Evolutionary conservation across 92 coral and sea anemone species (phyloP), one percentile per base, ranked within the genome.

Genomic region (Zoanthus sansibaricus): DNA sequence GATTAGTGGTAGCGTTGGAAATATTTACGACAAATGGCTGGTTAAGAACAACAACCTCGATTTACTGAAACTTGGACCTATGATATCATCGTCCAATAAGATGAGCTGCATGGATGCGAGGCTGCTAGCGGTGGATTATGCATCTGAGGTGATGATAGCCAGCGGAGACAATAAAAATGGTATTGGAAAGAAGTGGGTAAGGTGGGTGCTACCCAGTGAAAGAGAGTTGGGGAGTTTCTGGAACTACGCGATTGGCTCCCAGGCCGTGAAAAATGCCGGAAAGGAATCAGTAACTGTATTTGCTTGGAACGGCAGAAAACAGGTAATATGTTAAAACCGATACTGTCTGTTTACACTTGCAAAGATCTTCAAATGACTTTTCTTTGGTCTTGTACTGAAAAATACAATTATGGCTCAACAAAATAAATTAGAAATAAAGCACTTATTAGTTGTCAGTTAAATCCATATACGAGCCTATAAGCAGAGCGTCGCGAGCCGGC

Each of bases 1-100:
- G 88, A 70, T 95, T 33, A 90, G 95, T 68, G 98, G 98, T 4
- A 82, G 87, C 49, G 93, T 87, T 33, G 93, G 95, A 4, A 89
- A 93, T 48, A 89, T 94, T 49, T 91, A 91, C 83, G 52, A 83
- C 71, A 62, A 80, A 32, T 95, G 98, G 98, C 88, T 95, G 74
- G 87, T 95, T 20, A 14, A 9, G 84, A 77, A 20, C 44, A 74
- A 14, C 62, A 61, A 49, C 84, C 88, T 48, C 84, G 71, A 64
- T 72, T 82, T 45, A 68, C 64, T 52, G 55, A 77, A 64, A 25
- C 82, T 62, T 8, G 82, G 82, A 31, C 82, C 82, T 5, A 54
- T 51, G 82, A 76, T 78, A 83, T 66, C 58, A 72, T 83, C 52
- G 64, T 82, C 49, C 66, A 82, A 44, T 45, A 83, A 42, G 32